phyloP scores from a whole-genome alignment of 2,797 vertebrate species.

The Graptemys geographica region DNA sequence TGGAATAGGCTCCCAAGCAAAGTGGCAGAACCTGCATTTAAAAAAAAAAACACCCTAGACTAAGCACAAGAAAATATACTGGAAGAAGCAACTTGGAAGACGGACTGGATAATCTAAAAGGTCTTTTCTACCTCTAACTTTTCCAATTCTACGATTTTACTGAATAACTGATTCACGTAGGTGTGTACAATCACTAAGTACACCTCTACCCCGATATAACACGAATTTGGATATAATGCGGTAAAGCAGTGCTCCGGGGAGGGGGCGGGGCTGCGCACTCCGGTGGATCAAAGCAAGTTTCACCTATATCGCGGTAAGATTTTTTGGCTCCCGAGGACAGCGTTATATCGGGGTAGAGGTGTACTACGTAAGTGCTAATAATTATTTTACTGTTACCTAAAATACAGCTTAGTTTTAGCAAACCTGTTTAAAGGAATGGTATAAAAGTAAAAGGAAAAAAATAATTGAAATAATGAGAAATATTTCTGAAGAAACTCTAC shows the following conservation, averaged over 20 bases:
- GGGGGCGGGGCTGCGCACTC: no score
- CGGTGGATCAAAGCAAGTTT: no score
- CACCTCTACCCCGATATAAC: no score
- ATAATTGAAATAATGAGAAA: not conserved
- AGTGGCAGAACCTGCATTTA: not conserved
- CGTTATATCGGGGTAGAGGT: no score
- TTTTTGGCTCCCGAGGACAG: no score
- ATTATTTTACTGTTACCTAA: not conserved
- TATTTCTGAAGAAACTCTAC: slow-evolving; percentile 19
- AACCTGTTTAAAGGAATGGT: slow-evolving; percentile 42
- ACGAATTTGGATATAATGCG: no score
- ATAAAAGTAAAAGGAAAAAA: slow-evolving; percentile 17
- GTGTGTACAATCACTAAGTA: not conserved
- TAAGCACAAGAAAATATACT: not conserved
- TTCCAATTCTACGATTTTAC: not conserved
- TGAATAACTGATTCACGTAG: slow-evolving; percentile 24
- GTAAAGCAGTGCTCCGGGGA: no score
- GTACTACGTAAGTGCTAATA: not conserved
- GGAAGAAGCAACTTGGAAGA: not conserved
- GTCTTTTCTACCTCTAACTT: slow-evolving; percentile 11
- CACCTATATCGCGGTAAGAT: no score
- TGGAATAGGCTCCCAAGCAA: not conserved
- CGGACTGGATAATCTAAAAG: not conserved
- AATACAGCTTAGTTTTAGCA: slow-evolving; percentile 36
- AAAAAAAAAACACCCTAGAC: not conserved